Conservation (phyloP, 2,113 vertebrate species). For the Varanus salvator region DNA sequence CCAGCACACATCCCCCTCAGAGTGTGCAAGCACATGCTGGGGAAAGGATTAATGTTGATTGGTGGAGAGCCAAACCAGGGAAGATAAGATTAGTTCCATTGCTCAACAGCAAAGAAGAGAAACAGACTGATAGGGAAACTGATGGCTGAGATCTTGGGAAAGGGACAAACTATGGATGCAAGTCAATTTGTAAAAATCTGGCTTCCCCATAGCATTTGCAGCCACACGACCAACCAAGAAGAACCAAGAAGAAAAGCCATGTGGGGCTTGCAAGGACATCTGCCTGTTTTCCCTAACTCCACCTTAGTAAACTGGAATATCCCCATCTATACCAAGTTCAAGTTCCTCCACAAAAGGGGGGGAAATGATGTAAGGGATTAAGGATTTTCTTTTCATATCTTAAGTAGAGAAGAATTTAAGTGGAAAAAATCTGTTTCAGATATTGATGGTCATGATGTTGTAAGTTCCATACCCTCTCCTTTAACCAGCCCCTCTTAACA, state of each 20-base stretch:
- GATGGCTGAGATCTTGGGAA: not conserved
- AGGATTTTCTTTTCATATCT: too few species aligned
- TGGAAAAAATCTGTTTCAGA: too few species aligned
- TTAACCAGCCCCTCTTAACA: too few species aligned
- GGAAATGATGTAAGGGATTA: too few species aligned
- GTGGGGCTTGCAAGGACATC: not conserved
- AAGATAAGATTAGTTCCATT: not conserved
- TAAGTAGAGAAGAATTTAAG: too few species aligned
- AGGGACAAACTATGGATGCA: not conserved
- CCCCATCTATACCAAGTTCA: not conserved
- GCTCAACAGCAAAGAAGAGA: not conserved
- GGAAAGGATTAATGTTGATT: not conserved
- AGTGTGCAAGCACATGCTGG: not conserved
- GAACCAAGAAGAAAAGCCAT: not conserved
- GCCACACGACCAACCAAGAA: not conserved
- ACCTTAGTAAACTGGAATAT: not conserved
- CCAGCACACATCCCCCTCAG: too few species aligned
- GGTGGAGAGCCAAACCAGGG: not conserved
- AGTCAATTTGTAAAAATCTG: not conserved
- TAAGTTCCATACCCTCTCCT: too few species aligned
- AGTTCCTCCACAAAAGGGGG: too few species aligned
- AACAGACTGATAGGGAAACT: not conserved
- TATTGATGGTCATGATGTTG: too few species aligned
- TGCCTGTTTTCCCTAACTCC: too few species aligned
- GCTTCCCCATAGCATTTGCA: too few species aligned